These are phyloP conservation scores for Nesidiocoris tenuis DNA, from an alignment of 2,888 invertebrate genomes.

Conservation along the genomic window DNA sequence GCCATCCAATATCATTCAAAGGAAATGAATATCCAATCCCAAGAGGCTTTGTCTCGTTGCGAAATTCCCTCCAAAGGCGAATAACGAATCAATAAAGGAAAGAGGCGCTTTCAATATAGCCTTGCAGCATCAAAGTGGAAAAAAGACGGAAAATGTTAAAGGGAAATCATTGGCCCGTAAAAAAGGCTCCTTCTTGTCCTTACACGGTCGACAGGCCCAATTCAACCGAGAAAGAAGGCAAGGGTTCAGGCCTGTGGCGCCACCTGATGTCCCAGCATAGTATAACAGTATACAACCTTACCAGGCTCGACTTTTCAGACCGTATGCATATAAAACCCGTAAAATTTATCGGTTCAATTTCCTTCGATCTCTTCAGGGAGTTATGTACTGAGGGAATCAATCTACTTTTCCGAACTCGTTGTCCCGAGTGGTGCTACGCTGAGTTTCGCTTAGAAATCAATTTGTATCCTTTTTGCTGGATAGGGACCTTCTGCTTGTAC, in stretches of 20 bases:
- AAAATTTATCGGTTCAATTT: constrained; percentile 34
- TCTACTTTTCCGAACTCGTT: background rate
- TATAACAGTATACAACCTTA: background rate
- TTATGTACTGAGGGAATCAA: constrained; percentile 32
- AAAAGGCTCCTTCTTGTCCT: constrained; percentile 31
- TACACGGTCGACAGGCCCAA: constrained; percentile 27
- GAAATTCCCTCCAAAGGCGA: background rate
- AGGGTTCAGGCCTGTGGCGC: background rate
- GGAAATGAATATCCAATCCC: background rate
- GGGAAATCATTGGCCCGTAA: constrained; percentile 40
- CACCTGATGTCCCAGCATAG: constrained; percentile 26
- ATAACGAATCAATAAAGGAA: background rate
- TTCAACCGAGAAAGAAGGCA: background rate
- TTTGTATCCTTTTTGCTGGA: background rate
- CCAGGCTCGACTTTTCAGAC: constrained; percentile 4
- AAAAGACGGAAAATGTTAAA: constrained; percentile 27
- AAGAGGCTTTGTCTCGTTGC: background rate
- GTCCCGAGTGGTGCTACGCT: background rate
- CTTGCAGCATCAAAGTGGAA: background rate
- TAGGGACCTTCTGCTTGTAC: no score
- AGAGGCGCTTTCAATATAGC: background rate
- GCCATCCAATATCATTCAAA: background rate
- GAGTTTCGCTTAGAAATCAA: background rate
- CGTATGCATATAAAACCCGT: constrained; percentile 32
- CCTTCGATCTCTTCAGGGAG: constrained; percentile 10